Evolutionary conservation across 2,113 vertebrate species (phyloP).

Genomic region (Fulica atra): DNA sequence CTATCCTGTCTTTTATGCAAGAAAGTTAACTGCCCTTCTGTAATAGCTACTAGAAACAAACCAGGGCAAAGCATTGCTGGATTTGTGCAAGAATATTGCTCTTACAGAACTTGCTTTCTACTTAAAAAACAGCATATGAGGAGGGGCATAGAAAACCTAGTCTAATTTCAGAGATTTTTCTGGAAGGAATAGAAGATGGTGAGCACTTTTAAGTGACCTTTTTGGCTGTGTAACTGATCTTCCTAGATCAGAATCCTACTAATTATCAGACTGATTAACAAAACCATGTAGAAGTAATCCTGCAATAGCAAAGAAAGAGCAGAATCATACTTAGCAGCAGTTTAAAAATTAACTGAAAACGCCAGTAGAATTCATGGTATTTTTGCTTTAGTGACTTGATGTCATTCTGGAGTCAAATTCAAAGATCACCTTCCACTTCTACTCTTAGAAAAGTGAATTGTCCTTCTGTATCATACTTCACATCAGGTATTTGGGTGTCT

Average conservation of each 20-base stretch:
- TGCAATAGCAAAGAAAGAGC: background rate
- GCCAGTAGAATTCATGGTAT: background rate
- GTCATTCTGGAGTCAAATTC: background rate
- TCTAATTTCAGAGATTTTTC: background rate
- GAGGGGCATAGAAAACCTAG: background rate
- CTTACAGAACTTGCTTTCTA: background rate
- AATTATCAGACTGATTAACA: background rate
- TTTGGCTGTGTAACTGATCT: background rate
- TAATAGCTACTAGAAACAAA: background rate
- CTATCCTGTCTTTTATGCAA: no score
- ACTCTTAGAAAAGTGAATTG: background rate
- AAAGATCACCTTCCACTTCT: background rate
- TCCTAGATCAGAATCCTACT: background rate
- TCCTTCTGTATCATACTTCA: background rate
- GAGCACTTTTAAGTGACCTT: background rate
- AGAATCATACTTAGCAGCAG: background rate
- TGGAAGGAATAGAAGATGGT: background rate
- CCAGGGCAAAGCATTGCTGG: background rate
- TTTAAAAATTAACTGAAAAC: background rate
- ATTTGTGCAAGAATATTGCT: background rate
- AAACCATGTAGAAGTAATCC: background rate
- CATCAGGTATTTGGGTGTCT: background rate
- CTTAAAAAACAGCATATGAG: background rate
- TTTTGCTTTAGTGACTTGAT: background rate
- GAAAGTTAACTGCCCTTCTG: background rate